Conservation (phyloP, 23 tunicate genomes). For the Styela plicata region DNA sequence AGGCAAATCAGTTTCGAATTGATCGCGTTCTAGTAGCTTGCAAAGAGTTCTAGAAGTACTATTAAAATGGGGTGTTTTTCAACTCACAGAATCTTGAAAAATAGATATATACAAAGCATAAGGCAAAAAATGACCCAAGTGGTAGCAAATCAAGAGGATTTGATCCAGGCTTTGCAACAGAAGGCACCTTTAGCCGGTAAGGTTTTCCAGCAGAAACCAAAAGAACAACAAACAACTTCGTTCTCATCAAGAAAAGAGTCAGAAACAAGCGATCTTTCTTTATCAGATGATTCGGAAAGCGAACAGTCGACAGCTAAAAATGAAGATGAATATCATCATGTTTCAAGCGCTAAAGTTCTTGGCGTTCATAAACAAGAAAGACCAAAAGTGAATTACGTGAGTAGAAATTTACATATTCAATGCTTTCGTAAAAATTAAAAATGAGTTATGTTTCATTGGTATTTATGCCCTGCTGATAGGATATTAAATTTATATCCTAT, state of each 20-base stretch:
- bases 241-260: background rate
- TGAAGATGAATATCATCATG: constrained; percentile 3
- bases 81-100: background rate
- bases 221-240: background rate
- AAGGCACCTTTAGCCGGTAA: background rate
- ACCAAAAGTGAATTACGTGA: constrained; percentile 30
- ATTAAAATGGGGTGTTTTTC: background rate
- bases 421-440: too few relatives aligned
- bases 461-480: too few relatives aligned
- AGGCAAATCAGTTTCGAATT: too few relatives aligned
- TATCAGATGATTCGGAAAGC: background rate
- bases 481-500: too few relatives aligned
- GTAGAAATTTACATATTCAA: too few relatives aligned
- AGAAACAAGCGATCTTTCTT: background rate
- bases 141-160: background rate
- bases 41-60: background rate
- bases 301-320: background rate
- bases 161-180: background rate
- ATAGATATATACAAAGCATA: background rate
- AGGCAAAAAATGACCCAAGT: background rate
- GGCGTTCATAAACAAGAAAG: constrained; percentile 28
- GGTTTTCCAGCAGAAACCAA: background rate
- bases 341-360: constrained; percentile 1
- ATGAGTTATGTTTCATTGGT: too few relatives aligned
- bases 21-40: too few relatives aligned